Conservation (phyloP, 2,113 vertebrate genomes). For the Psittacus erithacus region DNA sequence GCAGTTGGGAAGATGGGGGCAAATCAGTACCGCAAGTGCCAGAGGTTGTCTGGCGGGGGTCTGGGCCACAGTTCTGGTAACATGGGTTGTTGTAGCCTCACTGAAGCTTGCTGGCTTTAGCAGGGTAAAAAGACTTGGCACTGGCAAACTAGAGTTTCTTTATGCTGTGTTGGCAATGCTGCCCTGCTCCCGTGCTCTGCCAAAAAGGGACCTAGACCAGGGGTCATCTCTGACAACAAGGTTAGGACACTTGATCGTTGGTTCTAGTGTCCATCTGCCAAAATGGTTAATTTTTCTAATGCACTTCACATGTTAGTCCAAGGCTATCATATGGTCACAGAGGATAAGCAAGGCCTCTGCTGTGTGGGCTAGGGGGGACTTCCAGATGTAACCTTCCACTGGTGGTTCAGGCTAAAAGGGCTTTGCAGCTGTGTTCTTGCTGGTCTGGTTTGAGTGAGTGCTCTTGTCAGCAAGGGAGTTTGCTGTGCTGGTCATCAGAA, state of each 20-base stretch:
- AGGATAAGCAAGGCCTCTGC: neutral
- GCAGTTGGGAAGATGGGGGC: neutral
- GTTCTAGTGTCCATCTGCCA: neutral
- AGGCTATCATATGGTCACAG: no score
- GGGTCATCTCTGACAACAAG: neutral
- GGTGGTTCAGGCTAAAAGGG: neutral
- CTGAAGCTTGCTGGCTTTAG: neutral
- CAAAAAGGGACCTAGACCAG: neutral
- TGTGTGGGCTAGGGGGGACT: neutral
- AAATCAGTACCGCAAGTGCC: neutral
- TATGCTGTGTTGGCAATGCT: fast-evolving
- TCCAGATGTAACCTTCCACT: fast-evolving
- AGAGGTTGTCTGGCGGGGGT: no score
- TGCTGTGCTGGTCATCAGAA: neutral
- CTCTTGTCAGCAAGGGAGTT: neutral
- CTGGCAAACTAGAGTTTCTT: neutral
- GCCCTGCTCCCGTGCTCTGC: neutral
- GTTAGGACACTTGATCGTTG: neutral
- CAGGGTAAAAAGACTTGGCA: fast-evolving
- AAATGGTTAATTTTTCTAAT: neutral
- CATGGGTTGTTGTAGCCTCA: neutral
- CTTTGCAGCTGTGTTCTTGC: fast-evolving
- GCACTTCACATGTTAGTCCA: no score
- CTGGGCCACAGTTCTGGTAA: neutral
- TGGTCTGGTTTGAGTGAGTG: fast-evolving